Percentiles rank a stretch among this genome's conserved stretches.
Conservation (phyloP, 2,888 invertebrate species). For the Tachystola acroxantha region DNA sequence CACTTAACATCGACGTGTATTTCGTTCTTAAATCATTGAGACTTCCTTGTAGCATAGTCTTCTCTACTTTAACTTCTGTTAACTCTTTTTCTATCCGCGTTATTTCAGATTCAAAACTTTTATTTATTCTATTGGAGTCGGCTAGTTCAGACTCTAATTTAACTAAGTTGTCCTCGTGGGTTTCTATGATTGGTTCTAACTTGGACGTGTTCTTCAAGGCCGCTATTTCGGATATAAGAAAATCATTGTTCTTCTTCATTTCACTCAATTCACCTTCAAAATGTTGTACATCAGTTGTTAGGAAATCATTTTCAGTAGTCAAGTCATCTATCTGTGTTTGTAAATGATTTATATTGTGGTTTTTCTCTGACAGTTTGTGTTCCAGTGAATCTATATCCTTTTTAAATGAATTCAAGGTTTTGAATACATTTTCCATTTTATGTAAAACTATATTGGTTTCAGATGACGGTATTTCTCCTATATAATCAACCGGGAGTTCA, state of each 20-base stretch:
- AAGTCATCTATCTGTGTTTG: slow-evolving; percentile 77
- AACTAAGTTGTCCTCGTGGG: slow-evolving; percentile 83
- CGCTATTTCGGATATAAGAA: slow-evolving; percentile 82
- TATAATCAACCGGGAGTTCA: slow-evolving; percentile 65
- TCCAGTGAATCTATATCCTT: slow-evolving; percentile 78
- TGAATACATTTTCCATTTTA: slow-evolving; percentile 75
- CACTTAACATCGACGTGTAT: slow-evolving; percentile 68
- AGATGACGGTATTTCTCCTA: slow-evolving; percentile 62
- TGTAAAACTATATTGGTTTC: slow-evolving; percentile 52
- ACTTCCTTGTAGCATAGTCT: slow-evolving; percentile 67
- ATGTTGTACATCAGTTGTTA: slow-evolving; percentile 65
- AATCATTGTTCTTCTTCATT: slow-evolving; percentile 84
- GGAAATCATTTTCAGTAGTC: slow-evolving; percentile 67
- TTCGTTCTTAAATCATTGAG: slow-evolving; percentile 73
- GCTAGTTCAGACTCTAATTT: slow-evolving; percentile 83
- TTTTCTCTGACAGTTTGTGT: slow-evolving; percentile 76
- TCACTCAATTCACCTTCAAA: slow-evolving; percentile 81
- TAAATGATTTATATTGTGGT: slow-evolving; percentile 69
- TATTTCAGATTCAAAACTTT: slow-evolving; percentile 79
- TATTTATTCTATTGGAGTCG: slow-evolving; percentile 76
- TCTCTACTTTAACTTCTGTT: slow-evolving; percentile 55
- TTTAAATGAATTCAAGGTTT: slow-evolving; percentile 76
- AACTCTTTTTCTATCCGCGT: slow-evolving; percentile 76
- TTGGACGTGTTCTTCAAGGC: slow-evolving; percentile 81
- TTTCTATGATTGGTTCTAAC: slow-evolving; percentile 84